A percentile compares a stretch with the other conserved stretches of the same genome.
Conservation (phyloP, 2,113 vertebrate genomes). For the Leptobrachium ailaonicum region DNA sequence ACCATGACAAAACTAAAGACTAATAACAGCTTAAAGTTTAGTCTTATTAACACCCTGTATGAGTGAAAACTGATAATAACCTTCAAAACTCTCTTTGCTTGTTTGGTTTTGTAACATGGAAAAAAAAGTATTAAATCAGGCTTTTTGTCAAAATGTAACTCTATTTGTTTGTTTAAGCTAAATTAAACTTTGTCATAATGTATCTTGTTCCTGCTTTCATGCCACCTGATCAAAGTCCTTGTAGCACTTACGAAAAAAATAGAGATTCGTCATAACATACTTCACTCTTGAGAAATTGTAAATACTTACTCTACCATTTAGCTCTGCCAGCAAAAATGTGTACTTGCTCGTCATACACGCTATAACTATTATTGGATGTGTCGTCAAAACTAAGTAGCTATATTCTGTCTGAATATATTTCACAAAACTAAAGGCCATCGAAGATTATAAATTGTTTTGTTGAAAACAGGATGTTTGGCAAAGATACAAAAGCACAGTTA, state of each 20-base stretch:
- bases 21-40: too few relatives aligned
- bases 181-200: not conserved
- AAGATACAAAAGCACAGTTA: conserved; percentile 69
- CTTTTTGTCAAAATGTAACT: not conserved
- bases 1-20: too few relatives aligned
- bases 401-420: conserved; percentile 66
- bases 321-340: not conserved
- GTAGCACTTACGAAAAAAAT: not conserved
- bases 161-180: not conserved
- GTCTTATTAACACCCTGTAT: too few relatives aligned
- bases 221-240: not conserved
- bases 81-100: too few relatives aligned
- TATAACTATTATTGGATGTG: conserved; percentile 61
- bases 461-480: conserved; percentile 81
- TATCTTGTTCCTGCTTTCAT: conserved; percentile 1
- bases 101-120: too few relatives aligned
- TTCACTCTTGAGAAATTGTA: not conserved
- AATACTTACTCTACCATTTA: conserved; percentile 5
- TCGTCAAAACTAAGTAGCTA: conserved; percentile 61
- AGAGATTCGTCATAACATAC: not conserved
- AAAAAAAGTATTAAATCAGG: too few relatives aligned
- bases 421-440: conserved; percentile 63
- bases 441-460: conserved; percentile 75
- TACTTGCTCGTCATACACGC: not conserved
- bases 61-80: too few relatives aligned